A percentile compares a stretch with the other conserved stretches of the same genome.
Conservation (phyloP, 2,888 invertebrate genomes). For the Brachycybe producta region DNA sequence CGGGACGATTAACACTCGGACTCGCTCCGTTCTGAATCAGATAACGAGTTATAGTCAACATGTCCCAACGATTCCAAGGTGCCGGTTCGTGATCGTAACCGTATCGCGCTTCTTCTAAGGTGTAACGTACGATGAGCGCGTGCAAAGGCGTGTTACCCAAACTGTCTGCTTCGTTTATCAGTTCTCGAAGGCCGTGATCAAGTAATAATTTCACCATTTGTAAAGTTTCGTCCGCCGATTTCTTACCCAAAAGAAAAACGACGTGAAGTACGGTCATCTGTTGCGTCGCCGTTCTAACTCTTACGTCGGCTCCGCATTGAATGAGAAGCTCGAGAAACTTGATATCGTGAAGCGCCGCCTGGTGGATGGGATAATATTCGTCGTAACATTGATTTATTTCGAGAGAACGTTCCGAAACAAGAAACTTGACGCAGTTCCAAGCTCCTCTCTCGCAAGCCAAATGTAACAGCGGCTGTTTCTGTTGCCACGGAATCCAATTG, state of each 20-base stretch:
- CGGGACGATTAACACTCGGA: conserved; percentile 53
- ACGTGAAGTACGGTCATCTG: conserved; percentile 47
- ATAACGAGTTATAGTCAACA: conserved; percentile 49
- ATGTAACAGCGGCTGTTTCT: conserved; percentile 45
- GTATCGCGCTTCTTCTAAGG: conserved; percentile 52
- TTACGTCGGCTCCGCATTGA: conserved; percentile 53
- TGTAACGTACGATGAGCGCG: conserved; percentile 46
- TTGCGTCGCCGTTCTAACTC: conserved; percentile 53
- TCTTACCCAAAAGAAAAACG: conserved; percentile 51
- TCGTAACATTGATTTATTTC: conserved; percentile 58
- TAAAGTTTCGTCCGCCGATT: conserved; percentile 55
- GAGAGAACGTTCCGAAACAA: conserved; percentile 44
- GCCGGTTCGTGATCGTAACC: conserved; percentile 42
- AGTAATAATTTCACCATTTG: conserved; percentile 53
- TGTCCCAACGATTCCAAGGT: conserved; percentile 59
- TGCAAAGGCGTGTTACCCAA: conserved; percentile 61
- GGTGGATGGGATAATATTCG: conserved; percentile 65
- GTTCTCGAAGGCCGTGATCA: conserved; percentile 54
- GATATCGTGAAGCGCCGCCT: conserved; percentile 55
- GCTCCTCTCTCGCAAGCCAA: conserved; percentile 57
- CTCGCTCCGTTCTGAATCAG: conserved; percentile 46
- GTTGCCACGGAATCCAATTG: conserved; percentile 48
- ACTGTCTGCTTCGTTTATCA: conserved; percentile 57
- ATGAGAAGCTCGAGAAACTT: conserved; percentile 44
- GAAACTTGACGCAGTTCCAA: conserved; percentile 54